A percentile compares a stretch with the other conserved stretches of the same genome.
These are phyloP conservation scores for Venustaconcha ellipsiformis DNA, from an alignment of 1,140 invertebrate genomes.

Conservation along the genomic window DNA sequence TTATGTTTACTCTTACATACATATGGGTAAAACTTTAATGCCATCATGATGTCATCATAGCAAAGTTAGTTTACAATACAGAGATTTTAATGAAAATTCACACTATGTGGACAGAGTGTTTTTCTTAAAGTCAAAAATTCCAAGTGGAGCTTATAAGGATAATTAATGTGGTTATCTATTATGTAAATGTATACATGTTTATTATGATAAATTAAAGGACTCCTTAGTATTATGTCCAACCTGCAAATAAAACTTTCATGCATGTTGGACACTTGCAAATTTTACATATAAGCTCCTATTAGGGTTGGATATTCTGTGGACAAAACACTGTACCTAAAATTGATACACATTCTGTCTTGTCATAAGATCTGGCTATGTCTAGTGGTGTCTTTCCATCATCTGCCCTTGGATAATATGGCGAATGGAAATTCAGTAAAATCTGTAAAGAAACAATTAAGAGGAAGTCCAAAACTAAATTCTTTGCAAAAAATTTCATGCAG, in stretches of 20 bases:
- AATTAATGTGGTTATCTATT: too few relatives aligned
- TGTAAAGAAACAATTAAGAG: slow-evolving; percentile 34
- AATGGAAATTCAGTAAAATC: slow-evolving; percentile 79
- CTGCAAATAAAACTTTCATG: not conserved
- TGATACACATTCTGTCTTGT: slow-evolving; percentile 78
- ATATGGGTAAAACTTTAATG: too few relatives aligned
- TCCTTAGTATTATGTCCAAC: not conserved
- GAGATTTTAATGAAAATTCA: too few relatives aligned
- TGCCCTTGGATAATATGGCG: slow-evolving; percentile 84
- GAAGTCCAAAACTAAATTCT: too few relatives aligned
- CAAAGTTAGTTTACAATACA: too few relatives aligned
- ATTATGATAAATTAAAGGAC: not conserved
- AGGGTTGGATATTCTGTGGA: too few relatives aligned
- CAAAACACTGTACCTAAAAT: slow-evolving; percentile 75
- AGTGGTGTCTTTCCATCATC: slow-evolving; percentile 80
- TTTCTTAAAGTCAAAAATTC: not conserved
- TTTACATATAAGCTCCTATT: too few relatives aligned
- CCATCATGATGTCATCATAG: too few relatives aligned
- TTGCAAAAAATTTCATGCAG: too few relatives aligned
- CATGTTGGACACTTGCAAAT: not conserved
- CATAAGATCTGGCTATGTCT: slow-evolving; percentile 81
- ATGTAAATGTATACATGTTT: not conserved
- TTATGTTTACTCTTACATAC: too few relatives aligned
- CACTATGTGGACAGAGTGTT: not conserved
- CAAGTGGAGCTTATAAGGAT: not conserved